Percentiles rank a stretch among this genome's conserved stretches.
phyloP scores from a whole-genome alignment of 2,113 vertebrate genomes.

The Piliocolobus tephrosceles region DNA sequence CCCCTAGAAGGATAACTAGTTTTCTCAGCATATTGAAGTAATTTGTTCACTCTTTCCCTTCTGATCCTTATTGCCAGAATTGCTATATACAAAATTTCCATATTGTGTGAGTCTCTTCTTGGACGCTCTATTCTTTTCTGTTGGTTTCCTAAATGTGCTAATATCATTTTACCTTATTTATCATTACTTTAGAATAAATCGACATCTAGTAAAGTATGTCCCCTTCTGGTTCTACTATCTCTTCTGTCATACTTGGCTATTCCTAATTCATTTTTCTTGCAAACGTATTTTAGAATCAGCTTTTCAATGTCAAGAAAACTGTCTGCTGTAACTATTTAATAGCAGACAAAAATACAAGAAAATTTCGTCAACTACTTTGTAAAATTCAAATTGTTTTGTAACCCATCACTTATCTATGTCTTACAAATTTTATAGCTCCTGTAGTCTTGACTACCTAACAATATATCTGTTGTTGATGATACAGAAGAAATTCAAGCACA shows the following conservation, averaged over 20 bases:
- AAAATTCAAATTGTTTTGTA: slow-evolving; percentile 28
- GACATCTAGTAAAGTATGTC: not conserved
- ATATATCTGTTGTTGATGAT: not conserved
- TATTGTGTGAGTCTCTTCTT: not conserved
- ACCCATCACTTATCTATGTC: not conserved
- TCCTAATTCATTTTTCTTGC: not conserved
- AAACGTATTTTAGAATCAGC: not conserved
- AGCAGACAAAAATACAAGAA: not conserved
- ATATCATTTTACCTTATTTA: not conserved
- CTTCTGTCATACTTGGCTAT: not conserved
- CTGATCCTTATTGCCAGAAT: not conserved
- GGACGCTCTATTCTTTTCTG: not conserved
- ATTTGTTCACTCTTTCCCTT: not conserved
- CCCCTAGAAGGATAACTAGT: not conserved
- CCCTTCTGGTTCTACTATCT: not conserved
- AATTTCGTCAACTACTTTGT: not conserved
- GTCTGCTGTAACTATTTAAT: not conserved
- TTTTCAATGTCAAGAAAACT: not conserved
- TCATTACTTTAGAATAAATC: not conserved
- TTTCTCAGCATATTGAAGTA: not conserved
- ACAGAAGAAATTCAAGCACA: not conserved
- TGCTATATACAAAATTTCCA: not conserved
- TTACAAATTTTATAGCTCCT: not conserved
- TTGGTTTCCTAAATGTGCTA: not conserved
- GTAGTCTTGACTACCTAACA: not conserved